Evolutionary conservation across 2,113 vertebrate species (phyloP).

Genomic region (Deroptyus accipitrinus): DNA sequence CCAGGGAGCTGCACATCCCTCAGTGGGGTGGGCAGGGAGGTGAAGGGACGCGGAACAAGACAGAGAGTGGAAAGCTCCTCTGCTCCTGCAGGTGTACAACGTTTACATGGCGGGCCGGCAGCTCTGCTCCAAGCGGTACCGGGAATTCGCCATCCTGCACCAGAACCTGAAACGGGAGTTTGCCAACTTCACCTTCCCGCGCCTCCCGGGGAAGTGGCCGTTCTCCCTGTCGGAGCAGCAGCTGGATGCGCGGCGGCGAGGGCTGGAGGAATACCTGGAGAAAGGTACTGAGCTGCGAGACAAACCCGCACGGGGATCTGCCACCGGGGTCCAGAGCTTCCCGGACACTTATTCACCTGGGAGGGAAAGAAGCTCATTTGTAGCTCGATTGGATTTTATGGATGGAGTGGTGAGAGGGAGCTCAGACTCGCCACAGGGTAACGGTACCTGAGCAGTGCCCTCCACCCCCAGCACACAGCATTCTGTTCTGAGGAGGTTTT

Average conservation of each 20-base stretch:
- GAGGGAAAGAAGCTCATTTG: neutral
- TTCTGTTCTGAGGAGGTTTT: neutral
- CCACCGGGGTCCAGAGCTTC: neutral
- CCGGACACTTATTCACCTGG: fast-evolving
- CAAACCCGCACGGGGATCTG: neutral
- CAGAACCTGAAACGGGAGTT: conserved; percentile 97
- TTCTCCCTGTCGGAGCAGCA: conserved; percentile 97
- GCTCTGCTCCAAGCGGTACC: conserved; percentile 94
- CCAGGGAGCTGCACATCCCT: neutral
- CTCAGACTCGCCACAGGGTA: neutral
- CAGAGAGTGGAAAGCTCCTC: neutral
- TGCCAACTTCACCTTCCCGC: conserved; percentile 91
- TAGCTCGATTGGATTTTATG: neutral
- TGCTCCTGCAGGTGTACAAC: conserved; percentile 75
- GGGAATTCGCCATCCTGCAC: conserved; percentile 92
- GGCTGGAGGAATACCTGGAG: conserved; percentile 95
- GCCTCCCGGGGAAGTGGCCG: conserved; percentile 95
- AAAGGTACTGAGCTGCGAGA: conserved; percentile 75
- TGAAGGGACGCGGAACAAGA: fast-evolving
- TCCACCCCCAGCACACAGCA: neutral
- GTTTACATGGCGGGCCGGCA: conserved; percentile 96
- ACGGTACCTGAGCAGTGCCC: neutral
- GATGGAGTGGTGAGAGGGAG: neutral
- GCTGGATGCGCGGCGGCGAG: conserved; percentile 88
- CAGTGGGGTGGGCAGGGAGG: neutral